Conservation (phyloP, 2,113 vertebrate species). For the Grammomys dolichurus region DNA sequence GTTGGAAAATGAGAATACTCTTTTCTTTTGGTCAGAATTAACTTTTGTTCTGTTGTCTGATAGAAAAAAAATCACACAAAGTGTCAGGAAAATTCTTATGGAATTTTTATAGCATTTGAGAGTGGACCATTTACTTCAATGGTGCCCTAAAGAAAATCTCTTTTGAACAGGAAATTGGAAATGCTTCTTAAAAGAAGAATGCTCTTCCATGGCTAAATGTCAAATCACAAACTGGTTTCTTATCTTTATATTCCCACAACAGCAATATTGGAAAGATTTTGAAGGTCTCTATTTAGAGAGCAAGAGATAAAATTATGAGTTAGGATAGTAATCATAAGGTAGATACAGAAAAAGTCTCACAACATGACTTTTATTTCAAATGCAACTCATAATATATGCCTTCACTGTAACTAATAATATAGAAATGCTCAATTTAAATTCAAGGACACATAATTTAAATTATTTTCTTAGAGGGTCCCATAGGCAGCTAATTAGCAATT, state of each 20-base stretch:
- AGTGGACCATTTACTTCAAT: constrained; percentile 2
- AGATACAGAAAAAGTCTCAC: constrained; percentile 47
- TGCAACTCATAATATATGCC: not conserved
- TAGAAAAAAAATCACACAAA: not conserved
- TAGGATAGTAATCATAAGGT: constrained; percentile 46
- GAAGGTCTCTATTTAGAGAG: constrained; percentile 63
- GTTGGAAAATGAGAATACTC: not conserved
- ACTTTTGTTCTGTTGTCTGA: constrained; percentile 58
- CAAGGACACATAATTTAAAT: not conserved
- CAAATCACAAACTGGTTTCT: constrained; percentile 60
- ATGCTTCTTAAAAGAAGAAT: constrained; percentile 60
- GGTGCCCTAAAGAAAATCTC: constrained; percentile 54
- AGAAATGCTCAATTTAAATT: constrained; percentile 55
- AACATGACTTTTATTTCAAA: constrained; percentile 37
- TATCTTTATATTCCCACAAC: constrained; percentile 61
- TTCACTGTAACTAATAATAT: constrained; percentile 30
- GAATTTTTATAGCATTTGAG: constrained; percentile 34
- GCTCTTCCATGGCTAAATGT: constrained; percentile 66
- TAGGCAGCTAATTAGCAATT: not conserved
- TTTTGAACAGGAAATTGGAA: constrained; percentile 76
- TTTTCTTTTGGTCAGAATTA: not conserved
- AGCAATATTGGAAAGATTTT: constrained; percentile 61
- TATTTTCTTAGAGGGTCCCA: not conserved
- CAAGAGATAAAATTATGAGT: constrained; percentile 50
- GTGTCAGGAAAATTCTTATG: constrained; percentile 31